Evolutionary conservation across 2,113 vertebrate genomes (phyloP).

Genomic region (Triplophysa rosa): DNA sequence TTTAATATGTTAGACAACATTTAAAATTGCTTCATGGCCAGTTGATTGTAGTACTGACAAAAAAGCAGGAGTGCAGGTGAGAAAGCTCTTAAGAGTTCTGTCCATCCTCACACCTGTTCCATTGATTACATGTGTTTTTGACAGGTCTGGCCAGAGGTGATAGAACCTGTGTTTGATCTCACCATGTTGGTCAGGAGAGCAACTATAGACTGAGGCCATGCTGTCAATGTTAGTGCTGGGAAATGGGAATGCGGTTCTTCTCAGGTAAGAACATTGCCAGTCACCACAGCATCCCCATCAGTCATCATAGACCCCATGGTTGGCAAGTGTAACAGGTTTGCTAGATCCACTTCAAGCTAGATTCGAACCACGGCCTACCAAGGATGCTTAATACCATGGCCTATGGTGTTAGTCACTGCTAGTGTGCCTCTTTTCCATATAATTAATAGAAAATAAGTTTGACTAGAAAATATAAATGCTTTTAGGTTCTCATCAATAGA

Average conservation of each 20-base stretch:
- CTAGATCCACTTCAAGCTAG: background rate
- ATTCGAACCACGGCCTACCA: background rate
- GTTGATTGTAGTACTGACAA: background rate
- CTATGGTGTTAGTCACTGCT: no score
- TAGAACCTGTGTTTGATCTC: constrained; percentile 62
- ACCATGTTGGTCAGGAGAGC: constrained; percentile 46
- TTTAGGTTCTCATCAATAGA: no score
- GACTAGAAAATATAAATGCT: no score
- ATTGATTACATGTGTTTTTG: constrained; percentile 64
- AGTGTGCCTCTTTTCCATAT: no score
- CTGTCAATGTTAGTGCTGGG: background rate
- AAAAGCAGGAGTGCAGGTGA: background rate
- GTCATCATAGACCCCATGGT: background rate
- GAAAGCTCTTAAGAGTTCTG: constrained; percentile 7
- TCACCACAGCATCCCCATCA: background rate
- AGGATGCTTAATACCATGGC: background rate
- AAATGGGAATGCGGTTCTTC: background rate
- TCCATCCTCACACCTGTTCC: constrained; percentile 65
- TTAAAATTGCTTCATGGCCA: no score
- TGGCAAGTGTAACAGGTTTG: no score
- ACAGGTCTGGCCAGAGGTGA: constrained; percentile 64
- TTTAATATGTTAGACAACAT: no score
- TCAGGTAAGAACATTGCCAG: constrained; percentile 5
- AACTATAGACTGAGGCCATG: constrained; percentile 45
- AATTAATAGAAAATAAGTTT: no score